Percentiles rank a stretch among this genome's conserved stretches.
These are phyloP conservation scores for Echiichthys vipera DNA, from an alignment of 2,797 vertebrate species.

Conservation along the genomic window DNA sequence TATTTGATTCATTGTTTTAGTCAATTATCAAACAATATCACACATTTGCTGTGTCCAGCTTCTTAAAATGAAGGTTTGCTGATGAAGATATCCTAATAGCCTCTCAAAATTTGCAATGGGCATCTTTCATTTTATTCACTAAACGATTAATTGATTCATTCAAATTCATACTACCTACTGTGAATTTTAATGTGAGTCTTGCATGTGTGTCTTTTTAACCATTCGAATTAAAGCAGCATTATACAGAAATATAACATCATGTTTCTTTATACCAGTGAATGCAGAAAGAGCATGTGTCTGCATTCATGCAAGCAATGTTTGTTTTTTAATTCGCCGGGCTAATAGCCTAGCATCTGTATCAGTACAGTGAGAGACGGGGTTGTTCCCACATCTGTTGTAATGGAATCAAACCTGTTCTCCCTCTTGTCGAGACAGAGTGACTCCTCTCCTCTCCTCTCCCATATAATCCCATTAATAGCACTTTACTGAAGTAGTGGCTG, in stretches of 20 bases:
- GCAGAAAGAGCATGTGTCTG: background rate
- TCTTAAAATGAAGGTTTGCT: background rate
- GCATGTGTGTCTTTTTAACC: background rate
- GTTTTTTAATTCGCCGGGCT: background rate
- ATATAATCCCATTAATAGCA: slow-evolving; percentile 75
- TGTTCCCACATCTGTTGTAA: slow-evolving; percentile 64
- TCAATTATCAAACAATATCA: background rate
- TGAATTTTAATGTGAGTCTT: background rate
- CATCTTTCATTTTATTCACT: background rate
- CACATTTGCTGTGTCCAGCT: slow-evolving; percentile 2
- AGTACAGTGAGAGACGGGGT: slow-evolving; percentile 21
- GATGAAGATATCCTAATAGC: background rate
- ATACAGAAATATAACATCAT: background rate
- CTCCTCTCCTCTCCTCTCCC: slow-evolving; percentile 43
- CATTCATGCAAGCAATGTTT: background rate
- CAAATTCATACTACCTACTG: background rate
- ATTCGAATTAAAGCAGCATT: background rate
- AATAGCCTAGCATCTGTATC: slow-evolving; percentile 23
- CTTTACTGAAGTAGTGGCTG: slow-evolving; percentile 60
- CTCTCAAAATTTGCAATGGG: background rate
- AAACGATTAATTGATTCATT: background rate
- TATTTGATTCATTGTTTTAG: background rate
- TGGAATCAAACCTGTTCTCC: slow-evolving; percentile 60
- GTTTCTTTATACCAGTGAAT: background rate
- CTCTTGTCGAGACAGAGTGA: slow-evolving; percentile 35